These are phyloP conservation scores for Dastarcus helophoroides DNA, from an alignment of 2,888 invertebrate species.

Conservation along the genomic window DNA sequence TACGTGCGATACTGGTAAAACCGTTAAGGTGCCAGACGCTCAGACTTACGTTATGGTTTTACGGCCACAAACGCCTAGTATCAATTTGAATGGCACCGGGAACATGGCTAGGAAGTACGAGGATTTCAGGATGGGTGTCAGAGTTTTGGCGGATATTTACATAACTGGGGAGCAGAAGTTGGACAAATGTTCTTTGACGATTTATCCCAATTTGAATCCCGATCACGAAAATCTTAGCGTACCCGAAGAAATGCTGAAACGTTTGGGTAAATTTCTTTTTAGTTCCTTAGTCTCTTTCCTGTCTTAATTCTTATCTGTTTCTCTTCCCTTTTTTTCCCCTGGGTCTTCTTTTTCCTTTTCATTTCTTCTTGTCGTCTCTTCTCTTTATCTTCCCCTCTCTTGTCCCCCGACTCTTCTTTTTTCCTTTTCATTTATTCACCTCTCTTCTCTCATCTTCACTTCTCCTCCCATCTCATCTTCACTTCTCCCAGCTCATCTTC, in stretches of 20 bases:
- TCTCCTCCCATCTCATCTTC: too few species aligned
- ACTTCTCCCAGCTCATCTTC: too few species aligned
- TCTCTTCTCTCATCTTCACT: too few species aligned
- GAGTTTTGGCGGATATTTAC: slow-evolving; percentile 76
- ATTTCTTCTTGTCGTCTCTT: too few species aligned
- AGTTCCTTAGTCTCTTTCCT: too few species aligned
- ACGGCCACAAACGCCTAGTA: slow-evolving; percentile 73
- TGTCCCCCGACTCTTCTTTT: too few species aligned
- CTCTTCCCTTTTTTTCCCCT: too few species aligned
- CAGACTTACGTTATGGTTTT: slow-evolving; percentile 82
- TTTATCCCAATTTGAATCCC: slow-evolving; percentile 89
- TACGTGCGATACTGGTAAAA: slow-evolving; percentile 60
- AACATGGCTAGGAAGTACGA: slow-evolving; percentile 78
- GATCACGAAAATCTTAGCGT: slow-evolving; percentile 85
- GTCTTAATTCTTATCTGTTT: too few species aligned
- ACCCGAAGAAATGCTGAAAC: slow-evolving; percentile 59
- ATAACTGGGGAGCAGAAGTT: slow-evolving; percentile 66
- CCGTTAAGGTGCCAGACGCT: slow-evolving; percentile 61
- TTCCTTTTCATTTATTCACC: too few species aligned
- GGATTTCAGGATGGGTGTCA: slow-evolving; percentile 75
- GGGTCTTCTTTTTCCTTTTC: too few species aligned
- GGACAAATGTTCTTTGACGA: slow-evolving; percentile 88
- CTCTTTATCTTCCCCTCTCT: too few species aligned
- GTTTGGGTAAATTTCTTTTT: slow-evolving; percentile 48
- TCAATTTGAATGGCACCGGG: slow-evolving; percentile 68